Evolutionary conservation across 2,113 vertebrate species (phyloP).

Genomic region (Leptosomus discolor): DNA sequence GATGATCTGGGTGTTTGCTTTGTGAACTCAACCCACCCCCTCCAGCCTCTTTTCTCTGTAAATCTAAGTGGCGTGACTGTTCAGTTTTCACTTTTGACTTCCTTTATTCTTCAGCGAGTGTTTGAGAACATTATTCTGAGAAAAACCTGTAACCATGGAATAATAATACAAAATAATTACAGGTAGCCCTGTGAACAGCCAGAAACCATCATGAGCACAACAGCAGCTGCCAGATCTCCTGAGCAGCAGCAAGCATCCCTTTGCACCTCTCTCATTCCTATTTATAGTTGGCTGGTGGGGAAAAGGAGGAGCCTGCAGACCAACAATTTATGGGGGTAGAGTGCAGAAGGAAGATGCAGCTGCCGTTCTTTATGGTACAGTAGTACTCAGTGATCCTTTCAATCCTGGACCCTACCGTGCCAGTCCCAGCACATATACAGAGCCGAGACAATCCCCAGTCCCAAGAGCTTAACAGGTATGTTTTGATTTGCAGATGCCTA

Average conservation of each 20-base stretch:
- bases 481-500: not conserved
- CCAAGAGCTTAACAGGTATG: not conserved
- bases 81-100: slow-evolving; percentile 60
- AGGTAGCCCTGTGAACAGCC: slow-evolving; percentile 22
- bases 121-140: slow-evolving; percentile 54
- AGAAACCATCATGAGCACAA: not conserved
- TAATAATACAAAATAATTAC: slow-evolving; percentile 23
- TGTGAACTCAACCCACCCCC: slow-evolving; percentile 30
- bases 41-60: slow-evolving; percentile 23
- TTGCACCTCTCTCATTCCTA: not conserved
- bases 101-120: slow-evolving; percentile 30
- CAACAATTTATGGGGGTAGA: not conserved
- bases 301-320: not conserved
- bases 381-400: not conserved
- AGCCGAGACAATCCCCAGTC: not conserved
- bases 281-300: not conserved
- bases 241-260: not conserved
- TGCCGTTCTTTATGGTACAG: not conserved
- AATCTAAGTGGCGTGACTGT: slow-evolving; percentile 39
- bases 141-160: not conserved
- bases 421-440: not conserved
- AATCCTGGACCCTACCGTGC: not conserved
- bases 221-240: not conserved
- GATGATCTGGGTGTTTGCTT: slow-evolving; percentile 62
- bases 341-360: not conserved